These are phyloP conservation scores for Procambarus virginalis DNA, from an alignment of 1,140 invertebrate genomes.

Conservation along the genomic window DNA sequence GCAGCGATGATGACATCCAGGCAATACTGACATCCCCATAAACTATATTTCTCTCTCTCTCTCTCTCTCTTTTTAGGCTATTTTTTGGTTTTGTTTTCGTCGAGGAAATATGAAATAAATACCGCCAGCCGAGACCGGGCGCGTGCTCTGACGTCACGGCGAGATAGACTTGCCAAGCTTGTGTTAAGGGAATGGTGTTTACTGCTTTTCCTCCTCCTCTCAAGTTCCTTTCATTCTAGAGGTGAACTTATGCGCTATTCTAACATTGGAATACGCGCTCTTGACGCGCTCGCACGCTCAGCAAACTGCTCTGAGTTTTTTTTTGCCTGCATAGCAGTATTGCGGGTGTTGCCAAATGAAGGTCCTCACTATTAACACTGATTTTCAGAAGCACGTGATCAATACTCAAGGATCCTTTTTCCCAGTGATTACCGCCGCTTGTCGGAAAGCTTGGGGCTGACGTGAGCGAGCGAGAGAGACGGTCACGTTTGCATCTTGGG, in stretches of 20 bases:
- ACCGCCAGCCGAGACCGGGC: not conserved
- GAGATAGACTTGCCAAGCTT: not conserved
- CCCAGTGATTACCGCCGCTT: not conserved
- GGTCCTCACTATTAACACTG: slow-evolving; percentile 6
- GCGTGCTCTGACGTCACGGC: not conserved
- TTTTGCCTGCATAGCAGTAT: not conserved
- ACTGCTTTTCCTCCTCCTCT: not conserved
- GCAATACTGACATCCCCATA: no score
- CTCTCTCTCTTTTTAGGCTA: not conserved
- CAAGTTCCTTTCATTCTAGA: not conserved
- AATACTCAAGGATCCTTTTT: slow-evolving; percentile 10
- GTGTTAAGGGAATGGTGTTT: not conserved
- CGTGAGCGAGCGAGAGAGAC: not conserved
- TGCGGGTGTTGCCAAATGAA: not conserved
- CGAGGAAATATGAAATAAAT: not conserved
- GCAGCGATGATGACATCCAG: no score
- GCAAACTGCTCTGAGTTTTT: no score
- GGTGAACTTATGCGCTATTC: not conserved
- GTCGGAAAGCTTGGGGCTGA: not conserved
- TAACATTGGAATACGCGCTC: not conserved
- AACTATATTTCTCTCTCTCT: not conserved
- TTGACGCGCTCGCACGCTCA: not conserved
- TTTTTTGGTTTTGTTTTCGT: not conserved
- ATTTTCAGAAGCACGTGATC: not conserved
- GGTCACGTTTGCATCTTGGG: not conserved